Conservation (phyloP, 2,888 invertebrate species). For the Timema cristinae region DNA sequence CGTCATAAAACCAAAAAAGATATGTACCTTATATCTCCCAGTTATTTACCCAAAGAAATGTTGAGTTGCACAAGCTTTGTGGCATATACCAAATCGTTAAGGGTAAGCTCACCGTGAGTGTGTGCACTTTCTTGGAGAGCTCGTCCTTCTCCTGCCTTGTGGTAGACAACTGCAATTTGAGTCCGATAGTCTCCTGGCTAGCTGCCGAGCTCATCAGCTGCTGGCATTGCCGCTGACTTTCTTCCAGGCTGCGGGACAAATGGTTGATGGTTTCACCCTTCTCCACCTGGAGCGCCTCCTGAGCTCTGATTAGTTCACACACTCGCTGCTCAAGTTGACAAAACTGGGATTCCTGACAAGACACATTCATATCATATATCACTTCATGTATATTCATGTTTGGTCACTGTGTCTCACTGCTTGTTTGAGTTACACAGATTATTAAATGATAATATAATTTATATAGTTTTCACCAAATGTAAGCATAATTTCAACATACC, state of each 20-base stretch:
- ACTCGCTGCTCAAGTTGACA: slow-evolving; percentile 13
- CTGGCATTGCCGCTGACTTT: slow-evolving; percentile 52
- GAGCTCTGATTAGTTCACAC: slow-evolving; percentile 42
- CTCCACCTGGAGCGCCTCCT: slow-evolving; percentile 58
- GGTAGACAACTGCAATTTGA: slow-evolving; percentile 21
- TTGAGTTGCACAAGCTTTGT: too few relatives aligned
- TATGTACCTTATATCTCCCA: too few relatives aligned
- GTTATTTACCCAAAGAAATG: too few relatives aligned
- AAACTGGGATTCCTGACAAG: slow-evolving; percentile 10
- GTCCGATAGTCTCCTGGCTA: slow-evolving; percentile 23
- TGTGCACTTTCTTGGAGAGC: neutral
- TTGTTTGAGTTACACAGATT: too few relatives aligned
- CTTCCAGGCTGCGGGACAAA: slow-evolving; percentile 54
- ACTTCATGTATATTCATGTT: neutral
- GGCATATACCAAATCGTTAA: too few relatives aligned
- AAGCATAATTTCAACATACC: too few relatives aligned
- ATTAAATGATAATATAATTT: too few relatives aligned
- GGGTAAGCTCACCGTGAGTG: neutral
- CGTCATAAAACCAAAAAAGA: too few relatives aligned
- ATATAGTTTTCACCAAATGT: too few relatives aligned
- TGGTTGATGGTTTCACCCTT: slow-evolving; percentile 62
- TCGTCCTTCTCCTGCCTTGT: slow-evolving; percentile 19
- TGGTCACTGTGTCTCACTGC: too few relatives aligned
- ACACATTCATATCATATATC: neutral
- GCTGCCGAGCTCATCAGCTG: slow-evolving; percentile 43